phyloP scores from a whole-genome alignment of 2,113 vertebrate species.

The Carettochelys insculpta region DNA sequence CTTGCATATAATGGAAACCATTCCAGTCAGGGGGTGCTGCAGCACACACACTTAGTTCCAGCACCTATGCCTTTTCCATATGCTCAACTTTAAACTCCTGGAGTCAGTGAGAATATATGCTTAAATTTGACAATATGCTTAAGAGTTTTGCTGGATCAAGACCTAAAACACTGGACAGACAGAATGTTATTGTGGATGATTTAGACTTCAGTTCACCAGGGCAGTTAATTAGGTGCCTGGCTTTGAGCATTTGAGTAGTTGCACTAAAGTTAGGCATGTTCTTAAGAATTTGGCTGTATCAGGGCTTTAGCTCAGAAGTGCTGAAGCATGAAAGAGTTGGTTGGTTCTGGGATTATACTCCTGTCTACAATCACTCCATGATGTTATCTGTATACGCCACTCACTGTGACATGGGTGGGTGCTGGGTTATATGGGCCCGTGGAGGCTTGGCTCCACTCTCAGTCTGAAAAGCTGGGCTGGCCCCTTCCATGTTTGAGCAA shows the following conservation, averaged over 20 bases:
- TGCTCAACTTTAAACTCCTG: background rate
- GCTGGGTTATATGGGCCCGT: background rate
- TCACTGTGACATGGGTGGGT: background rate
- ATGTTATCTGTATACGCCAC: background rate
- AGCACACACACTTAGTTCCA: too few relatives aligned
- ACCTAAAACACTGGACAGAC: background rate
- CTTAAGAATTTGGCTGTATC: background rate
- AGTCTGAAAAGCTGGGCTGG: background rate
- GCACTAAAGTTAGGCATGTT: background rate
- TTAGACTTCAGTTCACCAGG: background rate
- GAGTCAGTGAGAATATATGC: background rate
- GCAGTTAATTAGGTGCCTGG: background rate
- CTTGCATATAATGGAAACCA: too few relatives aligned
- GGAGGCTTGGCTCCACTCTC: too few relatives aligned
- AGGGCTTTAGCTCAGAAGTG: background rate
- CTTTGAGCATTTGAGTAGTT: accelerated
- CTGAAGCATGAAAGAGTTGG: background rate
- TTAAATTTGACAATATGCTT: background rate
- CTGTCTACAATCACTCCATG: background rate
- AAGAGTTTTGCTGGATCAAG: background rate
- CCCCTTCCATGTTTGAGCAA: background rate
- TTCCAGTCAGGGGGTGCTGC: too few relatives aligned
- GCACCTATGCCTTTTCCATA: too few relatives aligned
- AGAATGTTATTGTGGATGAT: background rate
- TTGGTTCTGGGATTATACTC: background rate